These are phyloP conservation scores for Proteles cristata DNA, from an alignment of 2,113 vertebrate species.

Conservation along the genomic window DNA sequence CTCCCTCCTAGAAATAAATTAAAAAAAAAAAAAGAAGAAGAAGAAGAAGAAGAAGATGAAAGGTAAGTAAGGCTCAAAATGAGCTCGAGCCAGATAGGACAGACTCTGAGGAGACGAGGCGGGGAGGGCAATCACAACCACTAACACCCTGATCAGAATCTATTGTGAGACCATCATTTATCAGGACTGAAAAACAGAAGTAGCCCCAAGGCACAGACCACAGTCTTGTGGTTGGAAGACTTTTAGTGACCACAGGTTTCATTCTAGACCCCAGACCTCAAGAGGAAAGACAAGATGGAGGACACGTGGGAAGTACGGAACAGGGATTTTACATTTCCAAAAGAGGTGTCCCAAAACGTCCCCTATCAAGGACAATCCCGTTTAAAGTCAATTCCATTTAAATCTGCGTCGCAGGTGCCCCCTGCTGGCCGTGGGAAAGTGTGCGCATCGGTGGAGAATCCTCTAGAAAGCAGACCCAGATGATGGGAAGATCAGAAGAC, in stretches of 20 bases:
- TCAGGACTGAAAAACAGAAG: not conserved
- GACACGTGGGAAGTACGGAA: not conserved
- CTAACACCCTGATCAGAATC: not conserved
- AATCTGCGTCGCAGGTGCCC: not conserved
- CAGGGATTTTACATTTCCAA: not conserved
- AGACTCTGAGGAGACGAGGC: not conserved
- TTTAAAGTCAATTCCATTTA: not conserved
- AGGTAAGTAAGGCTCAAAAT: not conserved
- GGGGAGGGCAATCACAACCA: not conserved
- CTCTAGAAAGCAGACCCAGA: not conserved
- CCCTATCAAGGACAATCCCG: not conserved
- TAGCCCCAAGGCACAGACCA: no score
- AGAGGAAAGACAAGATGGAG: not conserved
- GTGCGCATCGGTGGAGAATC: not conserved
- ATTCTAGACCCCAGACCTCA: not conserved
- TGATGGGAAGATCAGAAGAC: no score
- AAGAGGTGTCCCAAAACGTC: not conserved
- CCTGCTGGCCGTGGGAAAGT: not conserved
- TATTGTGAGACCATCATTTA: not conserved
- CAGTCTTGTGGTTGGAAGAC: not conserved
- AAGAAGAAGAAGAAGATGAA: not conserved
- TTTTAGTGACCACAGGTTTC: not conserved
- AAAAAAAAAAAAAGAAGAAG: no score
- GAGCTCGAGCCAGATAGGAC: not conserved
- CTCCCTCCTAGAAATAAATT: no score